Evolutionary conservation across 2,888 invertebrate species (phyloP), one percentile per base, ranked within the genome.

Genomic region (Acleris laterana): DNA sequence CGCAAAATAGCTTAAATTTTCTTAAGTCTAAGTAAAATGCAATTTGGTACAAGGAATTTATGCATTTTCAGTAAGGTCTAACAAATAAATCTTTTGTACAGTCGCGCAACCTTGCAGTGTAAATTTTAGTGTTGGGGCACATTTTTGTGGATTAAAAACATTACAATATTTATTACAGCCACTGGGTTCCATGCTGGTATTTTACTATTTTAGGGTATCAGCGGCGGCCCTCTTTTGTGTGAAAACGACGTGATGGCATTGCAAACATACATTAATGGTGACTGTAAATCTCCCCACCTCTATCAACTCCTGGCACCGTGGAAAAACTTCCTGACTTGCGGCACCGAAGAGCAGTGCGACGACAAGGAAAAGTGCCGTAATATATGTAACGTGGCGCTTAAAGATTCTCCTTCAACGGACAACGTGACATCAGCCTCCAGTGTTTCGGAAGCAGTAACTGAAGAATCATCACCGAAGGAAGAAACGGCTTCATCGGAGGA

Each of bases 161-260:
- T 32, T 32, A 32, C 32, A 32, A 38, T 38, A 38, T 38, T 13
- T 38, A 38, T 38, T 13, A 13, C 11, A 11, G 13, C 4, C 11
- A 4, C 4, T 38, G 4, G 9, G 4, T 25, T 25, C 22, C 51
- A 22, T 11, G 16, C 11, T 50, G 4, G 9, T 11, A 38, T 52
- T n/a, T 49, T 55, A 9, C 49, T 28, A 42, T 65, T 59, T 4
- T 56, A 93, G 93, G 88, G 88, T 48, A 91, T 89, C 72, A 81
- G 85, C 42, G 93, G 93, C 28, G 91, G 90, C 7, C 91, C 93
- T 11, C 79, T 93, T 0, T 73, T 93, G 46, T 92, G 92, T 71
- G 85, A 85, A 22, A 75, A 74, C 25, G 79, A 86, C 58, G 79
- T 91, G 6, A 71, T 81, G 25, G 93, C 86, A 17, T 68, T 90